phyloP scores from a whole-genome alignment of 2,113 vertebrate species.

The Cnemophilus loriae region DNA sequence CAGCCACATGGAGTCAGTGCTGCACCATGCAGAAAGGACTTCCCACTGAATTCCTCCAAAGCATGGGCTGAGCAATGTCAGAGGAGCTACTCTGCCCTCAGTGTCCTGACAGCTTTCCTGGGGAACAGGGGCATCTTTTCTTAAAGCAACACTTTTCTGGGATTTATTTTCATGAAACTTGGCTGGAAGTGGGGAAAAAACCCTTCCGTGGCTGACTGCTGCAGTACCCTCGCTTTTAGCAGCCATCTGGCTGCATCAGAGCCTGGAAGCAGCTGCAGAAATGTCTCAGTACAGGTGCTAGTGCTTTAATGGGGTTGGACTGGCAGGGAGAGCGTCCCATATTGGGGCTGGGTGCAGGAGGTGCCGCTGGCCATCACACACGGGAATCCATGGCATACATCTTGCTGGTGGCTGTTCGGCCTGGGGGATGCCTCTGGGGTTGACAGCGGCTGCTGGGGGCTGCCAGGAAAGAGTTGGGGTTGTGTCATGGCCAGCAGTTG shows the following conservation, averaged over 20 bases:
- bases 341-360: rapidly evolving
- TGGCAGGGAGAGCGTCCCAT: rapidly evolving
- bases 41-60: background rate
- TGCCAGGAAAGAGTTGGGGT: background rate
- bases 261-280: background rate
- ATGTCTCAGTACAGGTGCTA: rapidly evolving
- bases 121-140: background rate
- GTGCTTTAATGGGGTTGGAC: background rate
- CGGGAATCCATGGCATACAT: slow-evolving; percentile 66
- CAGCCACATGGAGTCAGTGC: slow-evolving; percentile 31
- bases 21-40: background rate
- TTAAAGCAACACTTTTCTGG: background rate
- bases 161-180: background rate
- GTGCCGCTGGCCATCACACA: slow-evolving; percentile 24
- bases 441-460: background rate
- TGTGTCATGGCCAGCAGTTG: rapidly evolving
- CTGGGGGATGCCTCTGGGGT: background rate
- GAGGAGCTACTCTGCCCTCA: background rate
- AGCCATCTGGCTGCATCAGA: rapidly evolving
- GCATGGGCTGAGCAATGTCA: background rate
- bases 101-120: background rate
- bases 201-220: background rate
- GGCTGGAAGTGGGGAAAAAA: background rate
- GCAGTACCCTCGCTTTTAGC: background rate
- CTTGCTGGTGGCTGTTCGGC: slow-evolving; percentile 12